Base-by-base conservation (phyloP, 2,113 vertebrate genomes). In the Cacatua alba region DNA sequence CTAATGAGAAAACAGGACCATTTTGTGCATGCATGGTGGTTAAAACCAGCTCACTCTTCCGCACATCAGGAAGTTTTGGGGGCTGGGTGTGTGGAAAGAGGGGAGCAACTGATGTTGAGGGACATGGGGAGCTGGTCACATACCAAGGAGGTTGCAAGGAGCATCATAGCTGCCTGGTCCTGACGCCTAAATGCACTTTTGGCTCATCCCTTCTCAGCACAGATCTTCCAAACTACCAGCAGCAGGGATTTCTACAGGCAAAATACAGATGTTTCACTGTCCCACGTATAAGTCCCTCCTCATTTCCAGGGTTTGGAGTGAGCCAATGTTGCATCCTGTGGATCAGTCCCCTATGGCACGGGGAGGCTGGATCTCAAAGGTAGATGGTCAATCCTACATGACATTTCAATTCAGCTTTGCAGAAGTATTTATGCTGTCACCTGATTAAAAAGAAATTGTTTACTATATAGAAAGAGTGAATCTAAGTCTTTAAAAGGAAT, bases 261-360 rank as follows among this genome's bases (percentile, higher is more conserved):
- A 93, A 71, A 67, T 10, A 29, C 7, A 51, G 15, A 2, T 60
- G 23, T 46, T 64, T 86, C 23, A 43, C 29, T 57, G 9, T 39
- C 23, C 14, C 13, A 0, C 4, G 64, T 71, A 8, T 13, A 83
- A 64, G 31, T 10, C 72, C n/a, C 63, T 71, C 57, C 15, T 94
- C 31, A 53, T 10, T 57, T 87, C 46, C 15, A 60, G 19, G 2
- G 2, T 79, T 26, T 55, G 24, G 21, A 89, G 39, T 4, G 9
- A 90, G 24, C 6, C 28, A 23, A 1, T 35, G 23, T 18, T 68
- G 48, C 35, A 76, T 41, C 15, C 37, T 44, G 8, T 35, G 59
- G 49, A 26, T 72, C 11, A 8, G 57, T 46, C 15, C 24, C 24
- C 35, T 23, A 1, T 35, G 53, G 26, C 29, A 52, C 0, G 0